Percentiles rank a stretch among this genome's conserved stretches.
Evolutionary conservation across 2,797 vertebrate genomes (phyloP).

Genomic region (Pseudochromis fuscus): DNA sequence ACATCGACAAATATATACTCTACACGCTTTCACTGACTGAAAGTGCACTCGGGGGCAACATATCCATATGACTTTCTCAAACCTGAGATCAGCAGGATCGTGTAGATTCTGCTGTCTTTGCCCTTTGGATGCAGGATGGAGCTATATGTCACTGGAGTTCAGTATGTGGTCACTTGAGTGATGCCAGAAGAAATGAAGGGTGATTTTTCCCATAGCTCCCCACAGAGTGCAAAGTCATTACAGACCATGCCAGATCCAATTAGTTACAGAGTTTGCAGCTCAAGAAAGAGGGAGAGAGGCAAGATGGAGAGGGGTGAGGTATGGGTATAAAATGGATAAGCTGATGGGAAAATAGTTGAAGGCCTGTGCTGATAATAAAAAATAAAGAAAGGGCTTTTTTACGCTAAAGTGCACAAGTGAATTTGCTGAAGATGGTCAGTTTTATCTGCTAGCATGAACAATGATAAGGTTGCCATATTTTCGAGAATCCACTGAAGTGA

Average conservation of each 20-base stretch:
- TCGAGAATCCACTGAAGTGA: constrained; percentile 77
- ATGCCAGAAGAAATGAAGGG: constrained; percentile 79
- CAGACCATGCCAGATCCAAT: constrained; percentile 83
- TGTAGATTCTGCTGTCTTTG: constrained; percentile 47
- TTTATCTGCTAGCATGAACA: constrained; percentile 72
- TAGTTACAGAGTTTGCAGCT: constrained; percentile 81
- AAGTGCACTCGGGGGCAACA: constrained; percentile 16
- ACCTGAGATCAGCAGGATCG: constrained; percentile 58
- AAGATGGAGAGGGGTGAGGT: constrained; percentile 59
- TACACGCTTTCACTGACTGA: constrained; percentile 1
- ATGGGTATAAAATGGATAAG: constrained; percentile 67
- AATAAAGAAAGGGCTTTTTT: constrained; percentile 54
- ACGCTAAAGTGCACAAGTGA: constrained; percentile 63
- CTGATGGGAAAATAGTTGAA: constrained; percentile 63
- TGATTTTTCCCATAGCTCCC: constrained; percentile 79
- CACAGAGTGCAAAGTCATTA: constrained; percentile 81
- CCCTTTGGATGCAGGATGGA: constrained; percentile 45
- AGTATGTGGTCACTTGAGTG: constrained; percentile 79
- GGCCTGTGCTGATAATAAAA: constrained; percentile 58
- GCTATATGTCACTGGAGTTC: constrained; percentile 63
- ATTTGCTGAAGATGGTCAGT: constrained; percentile 76
- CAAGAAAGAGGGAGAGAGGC: constrained; percentile 61
- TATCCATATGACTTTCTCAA: constrained; percentile 26
- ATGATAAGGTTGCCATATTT: constrained; percentile 79
- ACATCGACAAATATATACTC: constrained; percentile 13